Percentiles rank a stretch among this genome's conserved stretches.
Conservation (phyloP, 2,113 vertebrate species). For the Mellivora capensis region DNA sequence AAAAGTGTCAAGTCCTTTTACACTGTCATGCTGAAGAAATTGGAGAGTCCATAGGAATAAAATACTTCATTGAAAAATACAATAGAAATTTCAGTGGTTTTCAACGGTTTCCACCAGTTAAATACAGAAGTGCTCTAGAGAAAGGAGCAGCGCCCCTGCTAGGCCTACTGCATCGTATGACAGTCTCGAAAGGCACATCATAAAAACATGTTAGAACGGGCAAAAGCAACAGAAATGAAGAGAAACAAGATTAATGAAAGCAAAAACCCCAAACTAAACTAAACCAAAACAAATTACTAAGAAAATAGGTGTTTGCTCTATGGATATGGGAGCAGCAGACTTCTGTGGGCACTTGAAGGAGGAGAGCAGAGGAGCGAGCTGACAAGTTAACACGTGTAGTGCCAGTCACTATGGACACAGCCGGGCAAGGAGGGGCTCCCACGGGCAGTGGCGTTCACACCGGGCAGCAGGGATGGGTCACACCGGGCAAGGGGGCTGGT, state of each 20-base stretch:
- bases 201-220: neutral
- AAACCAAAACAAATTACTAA: neutral
- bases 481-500: no score
- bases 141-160: neutral
- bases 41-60: neutral
- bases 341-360: neutral
- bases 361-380: no score
- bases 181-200: neutral
- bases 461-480: no score
- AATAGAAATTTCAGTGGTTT: neutral
- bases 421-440: neutral
- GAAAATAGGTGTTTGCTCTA: neutral
- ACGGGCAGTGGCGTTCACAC: neutral
- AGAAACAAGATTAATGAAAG: neutral
- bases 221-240: neutral
- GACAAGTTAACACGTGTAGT: accelerated
- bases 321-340: accelerated
- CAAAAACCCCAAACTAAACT: neutral
- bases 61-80: neutral
- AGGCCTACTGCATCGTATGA: accelerated
- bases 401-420: no score
- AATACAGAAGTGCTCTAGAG: neutral
- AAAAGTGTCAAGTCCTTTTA: neutral
- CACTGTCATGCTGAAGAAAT: neutral
- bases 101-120: neutral